These are phyloP conservation scores for Mactromeris polynyma DNA, from an alignment of 2,888 invertebrate genomes.

Conservation along the genomic window DNA sequence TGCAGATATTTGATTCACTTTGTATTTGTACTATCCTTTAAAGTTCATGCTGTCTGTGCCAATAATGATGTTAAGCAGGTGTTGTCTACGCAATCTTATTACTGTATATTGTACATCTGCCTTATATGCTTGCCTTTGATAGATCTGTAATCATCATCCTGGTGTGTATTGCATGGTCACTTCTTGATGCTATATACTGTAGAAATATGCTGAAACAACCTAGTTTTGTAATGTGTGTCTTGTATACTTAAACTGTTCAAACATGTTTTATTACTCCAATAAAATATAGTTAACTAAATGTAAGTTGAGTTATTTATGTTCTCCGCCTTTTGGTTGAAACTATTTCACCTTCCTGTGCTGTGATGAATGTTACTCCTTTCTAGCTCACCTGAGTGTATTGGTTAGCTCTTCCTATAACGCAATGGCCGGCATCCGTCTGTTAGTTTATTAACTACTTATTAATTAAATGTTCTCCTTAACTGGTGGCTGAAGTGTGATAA, in stretches of 20 bases:
- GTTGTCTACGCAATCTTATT: background rate
- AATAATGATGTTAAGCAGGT: background rate
- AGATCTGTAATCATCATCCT: background rate
- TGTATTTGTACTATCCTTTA: too few species aligned
- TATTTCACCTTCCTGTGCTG: too few species aligned
- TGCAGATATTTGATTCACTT: too few species aligned
- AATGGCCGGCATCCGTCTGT: too few species aligned
- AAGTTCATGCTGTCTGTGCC: too few species aligned
- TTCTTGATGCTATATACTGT: background rate
- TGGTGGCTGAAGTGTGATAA: too few species aligned
- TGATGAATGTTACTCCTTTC: too few species aligned
- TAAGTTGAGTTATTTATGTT: background rate
- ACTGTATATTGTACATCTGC: background rate
- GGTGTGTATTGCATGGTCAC: background rate
- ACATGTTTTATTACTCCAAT: constrained; percentile 6
- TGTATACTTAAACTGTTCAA: background rate
- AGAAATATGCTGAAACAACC: background rate
- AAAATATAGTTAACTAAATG: background rate
- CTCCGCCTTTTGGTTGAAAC: too few species aligned
- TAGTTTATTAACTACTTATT: too few species aligned
- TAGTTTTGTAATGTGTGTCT: background rate
- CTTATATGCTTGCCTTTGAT: background rate
- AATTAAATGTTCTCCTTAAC: too few species aligned
- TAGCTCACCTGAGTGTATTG: too few species aligned
- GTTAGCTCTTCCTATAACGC: too few species aligned